These are phyloP conservation scores for Notothenia rossii DNA, from an alignment of 2,113 vertebrate genomes.

Conservation along the genomic window DNA sequence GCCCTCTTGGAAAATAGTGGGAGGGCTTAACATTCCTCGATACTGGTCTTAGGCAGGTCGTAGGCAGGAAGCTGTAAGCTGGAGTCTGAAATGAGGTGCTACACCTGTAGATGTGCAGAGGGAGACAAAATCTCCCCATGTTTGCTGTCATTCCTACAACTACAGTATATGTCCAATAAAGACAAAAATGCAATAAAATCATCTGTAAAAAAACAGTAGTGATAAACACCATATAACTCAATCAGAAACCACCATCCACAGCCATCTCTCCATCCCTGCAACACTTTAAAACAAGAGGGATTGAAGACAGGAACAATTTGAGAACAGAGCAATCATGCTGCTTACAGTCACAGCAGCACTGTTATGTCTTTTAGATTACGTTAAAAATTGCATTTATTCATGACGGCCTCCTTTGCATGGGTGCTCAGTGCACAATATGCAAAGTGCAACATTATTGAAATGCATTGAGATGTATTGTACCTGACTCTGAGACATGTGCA, in stretches of 20 bases:
- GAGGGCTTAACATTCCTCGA: too few relatives aligned
- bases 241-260: background rate
- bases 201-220: background rate
- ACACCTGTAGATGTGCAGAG: background rate
- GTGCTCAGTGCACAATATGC: conserved; percentile 47
- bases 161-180: conserved; percentile 4
- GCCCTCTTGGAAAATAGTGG: too few relatives aligned
- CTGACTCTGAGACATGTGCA: conserved; percentile 36
- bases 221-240: conserved; percentile 17
- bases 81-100: too few relatives aligned
- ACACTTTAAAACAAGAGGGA: background rate
- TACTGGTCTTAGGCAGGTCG: too few relatives aligned
- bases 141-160: background rate
- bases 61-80: too few relatives aligned
- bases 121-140: background rate
- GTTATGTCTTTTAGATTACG: conserved; percentile 54
- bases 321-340: conserved; percentile 7
- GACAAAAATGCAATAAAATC: conserved; percentile 5
- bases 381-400: conserved; percentile 73
- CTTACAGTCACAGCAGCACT: conserved; percentile 26
- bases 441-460: conserved; percentile 64
- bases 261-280: background rate
- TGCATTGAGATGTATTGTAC: conserved; percentile 48
- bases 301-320: conserved; percentile 12
- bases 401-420: conserved; percentile 59